Conservation (phyloP, 1,140 invertebrate genomes). For the Brachionus asplanchnoidis region DNA sequence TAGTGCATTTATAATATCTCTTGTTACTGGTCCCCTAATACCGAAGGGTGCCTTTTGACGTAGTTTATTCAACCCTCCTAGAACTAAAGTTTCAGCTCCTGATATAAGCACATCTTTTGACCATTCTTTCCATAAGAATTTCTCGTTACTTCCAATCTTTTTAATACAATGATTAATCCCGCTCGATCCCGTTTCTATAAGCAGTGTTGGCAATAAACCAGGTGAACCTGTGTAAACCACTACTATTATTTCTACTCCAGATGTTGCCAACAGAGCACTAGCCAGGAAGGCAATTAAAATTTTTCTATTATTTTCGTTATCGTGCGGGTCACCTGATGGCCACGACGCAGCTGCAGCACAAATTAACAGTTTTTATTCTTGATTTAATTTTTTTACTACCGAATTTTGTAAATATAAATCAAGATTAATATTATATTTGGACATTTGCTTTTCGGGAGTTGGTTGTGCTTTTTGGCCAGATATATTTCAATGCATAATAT, state of each 20-base stretch:
- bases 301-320: neutral
- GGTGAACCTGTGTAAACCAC: neutral
- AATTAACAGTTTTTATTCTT: neutral
- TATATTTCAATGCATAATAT: neutral
- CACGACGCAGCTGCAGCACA: neutral
- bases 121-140: conserved; percentile 10
- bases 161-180: neutral
- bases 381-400: neutral
- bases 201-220: neutral
- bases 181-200: neutral
- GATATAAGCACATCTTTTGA: neutral
- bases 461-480: neutral
- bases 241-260: neutral
- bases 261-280: neutral
- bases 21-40: neutral
- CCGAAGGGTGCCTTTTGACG: neutral
- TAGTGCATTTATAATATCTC: neutral
- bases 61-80: neutral
- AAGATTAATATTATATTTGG: neutral
- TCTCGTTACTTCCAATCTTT: neutral
- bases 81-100: neutral
- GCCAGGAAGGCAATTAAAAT: neutral
- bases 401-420: neutral
- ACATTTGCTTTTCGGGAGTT: neutral
- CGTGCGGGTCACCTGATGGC: neutral